These are phyloP conservation scores for Tetranychus cinnabarinus DNA, from an alignment of 1,140 invertebrate genomes.

Conservation along the genomic window DNA sequence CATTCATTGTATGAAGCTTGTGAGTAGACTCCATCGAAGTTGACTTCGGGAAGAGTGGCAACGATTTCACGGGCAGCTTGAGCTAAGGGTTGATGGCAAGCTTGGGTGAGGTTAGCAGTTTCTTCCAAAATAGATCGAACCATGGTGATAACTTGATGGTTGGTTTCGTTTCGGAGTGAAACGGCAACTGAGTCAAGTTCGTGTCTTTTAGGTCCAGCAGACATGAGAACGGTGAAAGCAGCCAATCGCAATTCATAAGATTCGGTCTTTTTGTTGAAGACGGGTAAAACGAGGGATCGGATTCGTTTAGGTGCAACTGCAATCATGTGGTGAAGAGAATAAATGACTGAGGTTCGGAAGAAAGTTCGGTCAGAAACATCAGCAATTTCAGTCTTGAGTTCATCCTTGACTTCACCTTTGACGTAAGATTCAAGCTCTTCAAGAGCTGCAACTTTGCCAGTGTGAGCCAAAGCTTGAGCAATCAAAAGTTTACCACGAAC, in stretches of 20 bases:
- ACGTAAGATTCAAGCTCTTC: neutral
- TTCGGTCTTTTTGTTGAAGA: constrained; percentile 11
- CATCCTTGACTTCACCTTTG: neutral
- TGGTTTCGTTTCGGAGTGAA: constrained; percentile 1
- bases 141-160: constrained; percentile 5
- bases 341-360: constrained; percentile 6
- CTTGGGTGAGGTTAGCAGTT: constrained; percentile 1
- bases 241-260: constrained; percentile 8
- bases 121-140: constrained; percentile 1
- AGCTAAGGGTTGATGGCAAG: neutral
- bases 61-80: neutral
- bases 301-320: neutral
- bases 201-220: constrained; percentile 3
- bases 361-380: neutral
- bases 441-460: neutral
- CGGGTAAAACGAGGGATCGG: constrained; percentile 4
- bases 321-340: constrained; percentile 2
- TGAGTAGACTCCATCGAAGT: neutral
- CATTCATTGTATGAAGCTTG: neutral
- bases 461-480: neutral
- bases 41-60: neutral
- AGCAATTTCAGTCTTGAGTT: neutral
- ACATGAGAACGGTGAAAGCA: constrained; percentile 8
- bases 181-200: constrained; percentile 8
- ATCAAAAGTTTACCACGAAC: neutral